Evolutionary conservation across 2,888 invertebrate species (phyloP), one percentile per base, ranked within the genome.

Genomic region (Acanthococcus lagerstroemiae): DNA sequence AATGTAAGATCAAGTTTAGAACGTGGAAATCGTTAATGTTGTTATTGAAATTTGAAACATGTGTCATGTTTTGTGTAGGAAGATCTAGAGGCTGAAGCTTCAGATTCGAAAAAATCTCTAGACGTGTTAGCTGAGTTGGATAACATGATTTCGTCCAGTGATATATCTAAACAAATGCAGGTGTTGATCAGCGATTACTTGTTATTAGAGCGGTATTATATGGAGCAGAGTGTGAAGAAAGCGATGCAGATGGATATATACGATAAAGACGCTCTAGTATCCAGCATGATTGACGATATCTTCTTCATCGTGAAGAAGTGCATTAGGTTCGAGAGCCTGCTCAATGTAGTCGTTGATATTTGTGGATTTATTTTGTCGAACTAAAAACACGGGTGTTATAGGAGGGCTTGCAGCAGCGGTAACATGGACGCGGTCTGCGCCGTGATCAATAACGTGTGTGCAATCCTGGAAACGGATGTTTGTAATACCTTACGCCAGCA

Each of bases 261-360:
- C 25, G 87, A 88, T 71, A 77, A 81, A n/a, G 85, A 85, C 4
- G 84, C 84, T 67, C 82, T 86, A 70, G 87, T 87, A 1, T 94
- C 95, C 2, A 95, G 92, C 71, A 87, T 99, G 80, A 90, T 97
- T 0, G 99, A 99, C 76, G 97, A 99, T 77, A 89, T 95, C 0
- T 97, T 97, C 78, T 99, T 93, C 76, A 94, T 99, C 70, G 85
- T 96, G 2, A 87, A 94, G 73, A 97, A 97, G 78, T 93, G 95
- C 72, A 88, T 96, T 58, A 82, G 88, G 90, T 85, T 44, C 3
- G 61, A n/a, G n/a, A n/a, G n/a, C n/a, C n/a, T n/a, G n/a, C n/a
- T 60, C 19, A 24, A 17, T n/a, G n/a, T n/a, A n/a, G n/a, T n/a
- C n/a, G n/a, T 21, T n/a, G n/a, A n/a, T n/a, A n/a, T n/a, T n/a